A percentile compares a stretch with the other conserved stretches of the same genome.
phyloP scores from a whole-genome alignment of 2,797 vertebrate species.

The Macrochelys suwanniensis region DNA sequence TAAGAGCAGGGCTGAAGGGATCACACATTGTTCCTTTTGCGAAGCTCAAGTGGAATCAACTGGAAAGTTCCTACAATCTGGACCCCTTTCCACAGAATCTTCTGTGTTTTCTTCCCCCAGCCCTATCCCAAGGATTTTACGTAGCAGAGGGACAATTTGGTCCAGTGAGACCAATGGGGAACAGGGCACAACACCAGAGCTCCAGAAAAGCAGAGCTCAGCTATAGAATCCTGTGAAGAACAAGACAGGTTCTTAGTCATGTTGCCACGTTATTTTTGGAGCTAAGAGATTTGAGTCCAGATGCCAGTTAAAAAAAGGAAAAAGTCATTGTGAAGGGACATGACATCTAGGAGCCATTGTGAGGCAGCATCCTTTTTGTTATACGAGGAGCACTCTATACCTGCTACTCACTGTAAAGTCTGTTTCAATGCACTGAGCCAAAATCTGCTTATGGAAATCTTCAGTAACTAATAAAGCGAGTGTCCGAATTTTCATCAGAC shows the following conservation, averaged over 20 bases:
- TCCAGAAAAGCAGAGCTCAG: not conserved
- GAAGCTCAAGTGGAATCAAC: not conserved
- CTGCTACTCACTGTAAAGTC: not conserved
- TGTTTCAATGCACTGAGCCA: not conserved
- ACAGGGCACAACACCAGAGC: not conserved
- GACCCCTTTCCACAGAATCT: not conserved
- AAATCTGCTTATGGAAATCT: not conserved
- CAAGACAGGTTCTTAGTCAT: not conserved
- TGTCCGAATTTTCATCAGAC: not conserved
- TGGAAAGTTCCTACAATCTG: not conserved
- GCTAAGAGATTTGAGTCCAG: not conserved
- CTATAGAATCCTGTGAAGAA: not conserved
- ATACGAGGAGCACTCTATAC: not conserved
- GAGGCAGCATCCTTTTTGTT: not conserved
- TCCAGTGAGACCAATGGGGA: not conserved
- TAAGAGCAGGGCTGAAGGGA: not conserved
- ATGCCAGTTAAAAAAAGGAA: not conserved
- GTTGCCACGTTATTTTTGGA: not conserved
- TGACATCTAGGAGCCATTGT: not conserved
- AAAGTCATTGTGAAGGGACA: not conserved
- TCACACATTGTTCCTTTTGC: not conserved
- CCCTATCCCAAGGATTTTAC: not conserved
- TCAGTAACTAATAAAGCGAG: not conserved
- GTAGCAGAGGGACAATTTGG: fast-evolving
- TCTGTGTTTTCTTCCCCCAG: not conserved